Conservation (phyloP, 1,140 invertebrate genomes). For the Paraescarpia echinospica region DNA sequence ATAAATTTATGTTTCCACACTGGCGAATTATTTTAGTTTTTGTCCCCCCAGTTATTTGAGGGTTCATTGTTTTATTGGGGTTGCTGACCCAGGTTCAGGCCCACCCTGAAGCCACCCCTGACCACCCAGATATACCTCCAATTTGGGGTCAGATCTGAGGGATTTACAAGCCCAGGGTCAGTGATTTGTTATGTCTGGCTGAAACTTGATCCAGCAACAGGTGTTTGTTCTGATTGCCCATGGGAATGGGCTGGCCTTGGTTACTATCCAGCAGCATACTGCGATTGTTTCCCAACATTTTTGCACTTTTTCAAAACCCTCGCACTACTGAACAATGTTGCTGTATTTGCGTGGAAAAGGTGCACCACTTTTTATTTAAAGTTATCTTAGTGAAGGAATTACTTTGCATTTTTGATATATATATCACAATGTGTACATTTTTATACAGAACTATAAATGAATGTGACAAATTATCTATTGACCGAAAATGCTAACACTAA, state of each 20-base stretch:
- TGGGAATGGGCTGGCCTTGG: neutral
- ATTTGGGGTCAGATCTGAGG: neutral
- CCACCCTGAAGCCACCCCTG: neutral
- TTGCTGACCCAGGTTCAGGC: neutral
- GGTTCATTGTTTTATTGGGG: neutral
- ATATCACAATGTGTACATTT: no score
- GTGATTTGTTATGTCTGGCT: neutral
- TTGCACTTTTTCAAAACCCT: neutral
- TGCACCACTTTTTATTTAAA: neutral
- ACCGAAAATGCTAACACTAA: no score
- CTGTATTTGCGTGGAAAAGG: neutral
- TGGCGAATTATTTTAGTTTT: neutral
- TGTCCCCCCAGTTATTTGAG: neutral
- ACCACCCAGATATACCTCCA: neutral
- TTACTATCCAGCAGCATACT: neutral
- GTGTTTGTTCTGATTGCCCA: neutral
- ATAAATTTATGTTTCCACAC: neutral
- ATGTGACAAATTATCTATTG: no score
- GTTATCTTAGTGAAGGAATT: no score
- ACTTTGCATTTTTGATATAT: no score
- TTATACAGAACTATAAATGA: no score
- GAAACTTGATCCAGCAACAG: neutral
- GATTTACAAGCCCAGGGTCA: neutral
- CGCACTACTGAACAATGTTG: neutral
- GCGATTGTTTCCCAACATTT: neutral